phyloP scores from a whole-genome alignment of 2,888 invertebrate genomes.

The Muscina levida region DNA sequence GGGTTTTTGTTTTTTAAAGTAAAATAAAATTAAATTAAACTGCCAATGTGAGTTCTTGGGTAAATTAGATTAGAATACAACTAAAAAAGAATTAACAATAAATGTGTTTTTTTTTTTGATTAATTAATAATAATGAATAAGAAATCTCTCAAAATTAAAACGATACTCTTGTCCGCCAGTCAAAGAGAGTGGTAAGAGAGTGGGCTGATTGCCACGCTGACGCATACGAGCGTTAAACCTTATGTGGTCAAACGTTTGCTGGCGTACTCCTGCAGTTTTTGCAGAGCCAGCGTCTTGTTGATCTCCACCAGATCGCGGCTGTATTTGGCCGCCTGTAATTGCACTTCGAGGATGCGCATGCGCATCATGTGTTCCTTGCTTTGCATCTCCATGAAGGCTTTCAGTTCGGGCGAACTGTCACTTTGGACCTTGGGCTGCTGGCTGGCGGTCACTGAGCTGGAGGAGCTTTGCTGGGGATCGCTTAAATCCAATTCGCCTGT shows the following conservation, averaged over 20 bases:
- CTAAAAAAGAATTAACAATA: conserved; percentile 30
- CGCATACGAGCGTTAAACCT: conserved; percentile 43
- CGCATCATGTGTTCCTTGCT: conserved; percentile 79
- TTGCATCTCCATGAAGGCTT: conserved; percentile 79
- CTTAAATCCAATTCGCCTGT: conserved; percentile 47
- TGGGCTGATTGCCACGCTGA: neutral
- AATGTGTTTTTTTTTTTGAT: conserved; percentile 39
- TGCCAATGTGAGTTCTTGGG: conserved; percentile 47
- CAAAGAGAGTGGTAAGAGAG: neutral
- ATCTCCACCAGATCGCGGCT: conserved; percentile 83
- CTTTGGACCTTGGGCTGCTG: conserved; percentile 51
- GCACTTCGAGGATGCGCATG: conserved; percentile 80
- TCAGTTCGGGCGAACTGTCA: conserved; percentile 71
- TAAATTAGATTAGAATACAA: conserved; percentile 53
- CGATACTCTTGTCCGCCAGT: neutral
- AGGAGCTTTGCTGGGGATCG: conserved; percentile 60
- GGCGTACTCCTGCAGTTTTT: conserved; percentile 81
- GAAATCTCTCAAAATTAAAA: conserved; percentile 28
- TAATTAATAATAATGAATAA: conserved; percentile 35
- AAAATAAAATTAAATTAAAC: conserved; percentile 53
- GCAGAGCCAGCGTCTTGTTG: conserved; percentile 83
- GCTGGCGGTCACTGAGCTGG: conserved; percentile 13
- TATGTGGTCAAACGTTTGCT: conserved; percentile 77
- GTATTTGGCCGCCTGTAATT: conserved; percentile 79
- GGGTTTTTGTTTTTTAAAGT: too few relatives aligned